These are phyloP conservation scores for Eumerus sabulonum DNA, from an alignment of 2,888 invertebrate species.

Conservation along the genomic window DNA sequence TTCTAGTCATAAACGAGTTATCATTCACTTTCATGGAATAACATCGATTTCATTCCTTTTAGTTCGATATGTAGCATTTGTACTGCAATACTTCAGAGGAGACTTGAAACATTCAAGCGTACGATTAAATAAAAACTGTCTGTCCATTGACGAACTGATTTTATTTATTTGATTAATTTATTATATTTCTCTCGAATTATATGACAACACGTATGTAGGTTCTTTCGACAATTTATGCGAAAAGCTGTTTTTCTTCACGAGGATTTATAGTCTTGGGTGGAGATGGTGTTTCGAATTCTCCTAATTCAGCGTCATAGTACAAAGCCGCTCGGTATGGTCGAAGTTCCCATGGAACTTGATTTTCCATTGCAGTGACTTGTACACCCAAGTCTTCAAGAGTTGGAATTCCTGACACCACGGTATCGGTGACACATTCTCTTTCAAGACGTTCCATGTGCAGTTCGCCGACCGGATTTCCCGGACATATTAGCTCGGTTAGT, in stretches of 20 bases:
- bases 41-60: no score
- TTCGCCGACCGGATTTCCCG: conserved; percentile 84
- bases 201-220: no score
- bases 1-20: neutral
- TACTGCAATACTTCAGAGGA: no score
- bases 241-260: conserved; percentile 72
- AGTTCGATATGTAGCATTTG: no score
- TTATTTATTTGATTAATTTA: neutral
- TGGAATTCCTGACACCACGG: conserved; percentile 82
- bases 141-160: neutral
- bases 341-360: conserved; percentile 90
- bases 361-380: conserved; percentile 86
- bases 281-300: conserved; percentile 85
- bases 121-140: no score
- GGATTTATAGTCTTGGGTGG: conserved; percentile 79
- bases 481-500: conserved; percentile 82
- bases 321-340: conserved; percentile 84
- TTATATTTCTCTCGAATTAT: no score
- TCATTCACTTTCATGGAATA: no score
- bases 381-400: conserved; percentile 95
- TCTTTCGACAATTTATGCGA: conserved; percentile 52
- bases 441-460: conserved; percentile 90
- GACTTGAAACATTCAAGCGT: no score
- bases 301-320: conserved; percentile 87
- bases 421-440: conserved; percentile 89